Evolutionary conservation across 2,888 invertebrate species (phyloP), one percentile per base, ranked within the genome.

Genomic region (Catocala nupta): DNA sequence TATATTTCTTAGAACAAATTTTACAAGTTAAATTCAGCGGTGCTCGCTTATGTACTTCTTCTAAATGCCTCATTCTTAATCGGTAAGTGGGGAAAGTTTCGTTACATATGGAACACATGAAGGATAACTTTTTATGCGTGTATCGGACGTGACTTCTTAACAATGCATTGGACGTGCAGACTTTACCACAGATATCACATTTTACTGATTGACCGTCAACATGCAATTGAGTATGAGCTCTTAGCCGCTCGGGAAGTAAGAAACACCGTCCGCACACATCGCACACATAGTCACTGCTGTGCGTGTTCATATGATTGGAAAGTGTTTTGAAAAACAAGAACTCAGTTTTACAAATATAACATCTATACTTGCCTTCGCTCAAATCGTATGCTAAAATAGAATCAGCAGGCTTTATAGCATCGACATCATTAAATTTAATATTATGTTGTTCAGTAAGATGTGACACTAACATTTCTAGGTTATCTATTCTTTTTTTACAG

Each of bases 201-300:
- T 75, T 73, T 0, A 65, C 70, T 0, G 56, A 8, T 43, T 64
- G 59, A 1, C 44, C 60, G 6, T 49, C 65, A 8, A 48, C 59
- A n/a, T 79, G 79, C 0, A 55, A 54, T 13, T 51, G 49, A 1
- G 57, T 55, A 7, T 79, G 79, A 0, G 78, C 71, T 50, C 71
- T 55, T n/a, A 79, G 58, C 5, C 79, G 62, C 10, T 73, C 70
- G 0, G 75, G 64, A 0, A 79, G 50, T 36, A 92, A 77, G 51
- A 93, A 93, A 1, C 88, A 87, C 61, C 90, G 89, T 0, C 90
- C 90, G 63, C 94, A 94, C 5, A 90, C 84, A 53, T 89, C 85
- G 63, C 94, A 94, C 1, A 91, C 86, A 50, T 88, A 88, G 9
- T 88, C 87, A 0, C 83, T 84, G 36, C 88, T 90, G 49, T 94